phyloP scores from a whole-genome alignment of 1,140 invertebrate genomes.

The Chrysopa pallens region DNA sequence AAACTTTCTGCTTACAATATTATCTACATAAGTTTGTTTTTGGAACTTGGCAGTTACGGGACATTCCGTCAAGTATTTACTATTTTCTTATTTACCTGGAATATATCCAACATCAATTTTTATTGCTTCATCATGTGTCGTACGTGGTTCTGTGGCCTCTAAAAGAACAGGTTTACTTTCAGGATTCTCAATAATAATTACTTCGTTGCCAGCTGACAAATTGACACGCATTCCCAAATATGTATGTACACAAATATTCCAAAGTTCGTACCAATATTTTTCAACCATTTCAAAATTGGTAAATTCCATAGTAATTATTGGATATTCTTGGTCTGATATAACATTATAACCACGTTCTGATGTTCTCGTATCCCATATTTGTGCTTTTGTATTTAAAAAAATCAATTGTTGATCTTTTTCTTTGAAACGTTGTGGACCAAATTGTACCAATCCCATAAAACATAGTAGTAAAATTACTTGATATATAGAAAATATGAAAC shows the following conservation, averaged over 20 bases:
- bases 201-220: slow-evolving; percentile 12
- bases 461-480: slow-evolving; percentile 35
- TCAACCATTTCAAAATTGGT: slow-evolving; percentile 32
- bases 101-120: slow-evolving; percentile 7
- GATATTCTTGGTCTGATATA: slow-evolving; percentile 38
- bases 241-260: slow-evolving; percentile 46
- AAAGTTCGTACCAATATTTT: slow-evolving; percentile 57
- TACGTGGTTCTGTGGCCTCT: slow-evolving; percentile 30
- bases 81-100: background rate
- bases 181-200: slow-evolving; percentile 10
- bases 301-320: slow-evolving; percentile 34
- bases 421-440: slow-evolving; percentile 42
- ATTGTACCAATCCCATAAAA: slow-evolving; percentile 51
- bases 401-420: slow-evolving; percentile 56
- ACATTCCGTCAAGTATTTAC: too few relatives aligned
- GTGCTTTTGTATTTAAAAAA: slow-evolving; percentile 42
- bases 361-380: slow-evolving; percentile 44
- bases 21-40: too few relatives aligned
- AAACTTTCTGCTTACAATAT: too few relatives aligned
- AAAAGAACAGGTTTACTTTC: slow-evolving; percentile 29
- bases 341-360: slow-evolving; percentile 42
- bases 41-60: too few relatives aligned
- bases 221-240: slow-evolving; percentile 28
- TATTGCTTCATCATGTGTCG: slow-evolving; percentile 13
- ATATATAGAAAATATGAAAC: slow-evolving; percentile 43